These are phyloP conservation scores for Trachemys scripta DNA, from an alignment of 2,113 vertebrate species.

Conservation along the genomic window DNA sequence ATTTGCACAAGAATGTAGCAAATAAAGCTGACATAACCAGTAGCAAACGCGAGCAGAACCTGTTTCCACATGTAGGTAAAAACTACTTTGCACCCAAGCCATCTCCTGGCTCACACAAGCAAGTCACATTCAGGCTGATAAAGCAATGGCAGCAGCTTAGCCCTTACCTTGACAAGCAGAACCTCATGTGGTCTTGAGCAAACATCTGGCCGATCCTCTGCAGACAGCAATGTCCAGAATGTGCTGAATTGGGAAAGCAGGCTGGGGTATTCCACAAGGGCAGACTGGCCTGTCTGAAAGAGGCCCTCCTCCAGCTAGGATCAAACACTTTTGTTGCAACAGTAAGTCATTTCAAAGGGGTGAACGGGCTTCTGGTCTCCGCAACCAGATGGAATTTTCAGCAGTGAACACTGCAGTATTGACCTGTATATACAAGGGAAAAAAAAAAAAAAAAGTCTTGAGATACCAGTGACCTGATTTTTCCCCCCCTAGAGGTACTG, in stretches of 20 bases:
- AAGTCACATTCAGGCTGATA: neutral
- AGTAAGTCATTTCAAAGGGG: neutral
- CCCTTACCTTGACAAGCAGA: neutral
- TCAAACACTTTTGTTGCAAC: neutral
- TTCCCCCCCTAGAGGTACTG: neutral
- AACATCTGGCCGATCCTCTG: neutral
- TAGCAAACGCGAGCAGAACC: neutral
- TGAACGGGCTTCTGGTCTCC: neutral
- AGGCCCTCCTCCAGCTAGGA: constrained; percentile 15
- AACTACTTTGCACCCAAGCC: neutral
- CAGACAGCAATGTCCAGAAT: neutral
- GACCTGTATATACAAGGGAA: neutral
- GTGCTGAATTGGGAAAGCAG: fast-evolving
- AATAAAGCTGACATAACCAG: neutral
- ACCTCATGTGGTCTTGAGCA: neutral
- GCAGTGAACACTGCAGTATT: neutral
- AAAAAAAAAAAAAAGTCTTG: neutral
- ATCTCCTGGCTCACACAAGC: fast-evolving
- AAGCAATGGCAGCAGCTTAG: neutral
- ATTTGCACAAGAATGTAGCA: fast-evolving
- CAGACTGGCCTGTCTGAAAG: neutral
- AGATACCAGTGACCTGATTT: neutral
- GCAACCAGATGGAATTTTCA: neutral
- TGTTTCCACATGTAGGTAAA: neutral
- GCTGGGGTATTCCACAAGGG: neutral